phyloP scores from a whole-genome alignment of 2,113 vertebrate species.

The Daboia siamensis region DNA sequence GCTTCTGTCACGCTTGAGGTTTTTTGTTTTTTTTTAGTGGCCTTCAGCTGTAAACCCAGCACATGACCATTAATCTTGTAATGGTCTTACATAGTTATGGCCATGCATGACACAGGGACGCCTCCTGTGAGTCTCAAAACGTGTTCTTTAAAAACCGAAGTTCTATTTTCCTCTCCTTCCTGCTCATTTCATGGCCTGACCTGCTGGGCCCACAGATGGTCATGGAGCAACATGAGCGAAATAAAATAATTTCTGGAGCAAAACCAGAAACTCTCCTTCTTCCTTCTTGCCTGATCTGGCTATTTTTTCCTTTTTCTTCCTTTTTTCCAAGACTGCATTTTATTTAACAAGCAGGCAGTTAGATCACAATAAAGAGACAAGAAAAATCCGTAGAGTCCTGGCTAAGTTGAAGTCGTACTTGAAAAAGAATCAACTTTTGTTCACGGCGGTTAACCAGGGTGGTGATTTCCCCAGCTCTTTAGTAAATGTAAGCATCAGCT shows the following conservation, averaged over 20 bases:
- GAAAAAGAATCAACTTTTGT: background rate
- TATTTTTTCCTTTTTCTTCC: too few relatives aligned
- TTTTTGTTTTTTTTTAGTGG: background rate
- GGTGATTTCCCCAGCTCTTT: background rate
- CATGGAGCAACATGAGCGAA: accelerated
- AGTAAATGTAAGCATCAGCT: background rate
- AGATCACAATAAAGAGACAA: background rate
- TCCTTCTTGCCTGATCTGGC: background rate
- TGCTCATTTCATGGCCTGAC: background rate
- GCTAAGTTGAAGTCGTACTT: background rate
- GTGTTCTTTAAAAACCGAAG: background rate
- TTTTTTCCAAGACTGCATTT: background rate
- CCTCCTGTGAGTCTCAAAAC: background rate
- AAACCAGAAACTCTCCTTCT: background rate
- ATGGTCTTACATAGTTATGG: background rate
- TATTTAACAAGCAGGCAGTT: constrained; percentile 1
- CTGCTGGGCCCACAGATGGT: background rate
- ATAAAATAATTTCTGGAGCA: background rate
- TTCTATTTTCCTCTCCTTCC: background rate
- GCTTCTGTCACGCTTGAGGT: too few relatives aligned
- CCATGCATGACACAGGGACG: too few relatives aligned
- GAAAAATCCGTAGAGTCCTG: background rate
- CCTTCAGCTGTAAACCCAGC: background rate
- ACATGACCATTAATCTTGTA: background rate
- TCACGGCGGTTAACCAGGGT: accelerated